Evolutionary conservation across 2,113 vertebrate genomes (phyloP).

Genomic region (Cacatua alba): DNA sequence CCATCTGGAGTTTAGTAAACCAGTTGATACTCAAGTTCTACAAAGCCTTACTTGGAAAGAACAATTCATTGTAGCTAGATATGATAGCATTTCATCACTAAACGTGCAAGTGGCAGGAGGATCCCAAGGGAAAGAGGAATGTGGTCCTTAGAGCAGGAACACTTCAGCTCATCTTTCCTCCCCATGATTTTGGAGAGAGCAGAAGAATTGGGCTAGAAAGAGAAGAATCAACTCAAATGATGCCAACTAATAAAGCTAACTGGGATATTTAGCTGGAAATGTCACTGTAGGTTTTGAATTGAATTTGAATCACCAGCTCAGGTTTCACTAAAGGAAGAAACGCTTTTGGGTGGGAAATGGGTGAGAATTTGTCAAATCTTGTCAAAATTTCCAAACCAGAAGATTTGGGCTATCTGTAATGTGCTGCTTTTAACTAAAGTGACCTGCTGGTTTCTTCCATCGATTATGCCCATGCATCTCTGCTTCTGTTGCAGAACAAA

Average conservation of each 20-base stretch:
- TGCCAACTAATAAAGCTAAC: neutral
- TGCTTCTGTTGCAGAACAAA: neutral
- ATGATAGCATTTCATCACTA: neutral
- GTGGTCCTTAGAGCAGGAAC: neutral
- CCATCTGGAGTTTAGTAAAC: neutral
- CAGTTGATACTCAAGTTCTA: neutral
- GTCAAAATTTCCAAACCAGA: neutral
- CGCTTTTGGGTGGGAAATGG: neutral
- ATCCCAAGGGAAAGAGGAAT: neutral
- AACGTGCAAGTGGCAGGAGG: neutral
- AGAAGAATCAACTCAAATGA: neutral
- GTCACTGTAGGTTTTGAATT: neutral
- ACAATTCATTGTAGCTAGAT: neutral
- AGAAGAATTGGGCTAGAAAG: neutral
- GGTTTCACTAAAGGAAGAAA: neutral
- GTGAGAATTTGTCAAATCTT: neutral
- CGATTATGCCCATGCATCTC: neutral
- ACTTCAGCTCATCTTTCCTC: neutral
- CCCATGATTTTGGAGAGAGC: neutral
- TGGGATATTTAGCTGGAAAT: neutral
- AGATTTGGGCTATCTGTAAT: neutral
- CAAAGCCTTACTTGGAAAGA: neutral
- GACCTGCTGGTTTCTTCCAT: neutral
- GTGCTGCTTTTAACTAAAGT: neutral
- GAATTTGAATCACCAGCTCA: neutral